These are phyloP conservation scores for Drosophila saltans DNA, from an alignment of 1,140 invertebrate species.

Conservation along the genomic window DNA sequence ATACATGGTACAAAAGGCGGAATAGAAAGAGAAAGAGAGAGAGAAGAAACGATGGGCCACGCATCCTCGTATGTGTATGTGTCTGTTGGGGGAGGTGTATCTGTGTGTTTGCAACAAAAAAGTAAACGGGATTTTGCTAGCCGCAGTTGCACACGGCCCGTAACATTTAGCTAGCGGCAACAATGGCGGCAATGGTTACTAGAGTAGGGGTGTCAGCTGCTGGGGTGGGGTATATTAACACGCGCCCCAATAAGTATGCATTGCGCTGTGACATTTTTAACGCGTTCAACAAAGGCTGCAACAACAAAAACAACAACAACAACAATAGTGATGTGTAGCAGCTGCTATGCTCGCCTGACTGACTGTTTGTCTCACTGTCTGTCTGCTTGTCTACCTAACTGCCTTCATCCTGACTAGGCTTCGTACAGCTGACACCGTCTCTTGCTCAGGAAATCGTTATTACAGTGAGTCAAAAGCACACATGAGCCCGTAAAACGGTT, in stretches of 20 bases:
- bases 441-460: conserved; percentile 74
- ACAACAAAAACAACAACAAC: conserved; percentile 30
- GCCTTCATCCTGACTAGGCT: conserved; percentile 26
- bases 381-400: background rate
- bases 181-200: conserved; percentile 12
- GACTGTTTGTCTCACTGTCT: background rate
- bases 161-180: conserved; percentile 70
- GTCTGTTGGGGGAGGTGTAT: conserved; percentile 21
- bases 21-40: background rate
- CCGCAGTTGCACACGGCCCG: conserved; percentile 70
- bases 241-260: conserved; percentile 81
- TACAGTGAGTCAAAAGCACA: conserved; percentile 66
- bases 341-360: conserved; percentile 13
- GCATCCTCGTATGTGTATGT: background rate
- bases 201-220: background rate
- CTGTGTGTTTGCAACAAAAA: conserved; percentile 54
- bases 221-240: conserved; percentile 65
- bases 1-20: conserved; percentile 72
- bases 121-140: conserved; percentile 61
- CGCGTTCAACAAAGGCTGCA: conserved; percentile 67
- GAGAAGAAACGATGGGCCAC: conserved; percentile 41
- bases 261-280: conserved; percentile 82
- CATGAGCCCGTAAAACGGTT: conserved; percentile 14
- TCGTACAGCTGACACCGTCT: conserved; percentile 45
- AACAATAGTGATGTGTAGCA: conserved; percentile 49